Conservation (phyloP, 2,113 vertebrate genomes). For the Theristicus caerulescens region DNA sequence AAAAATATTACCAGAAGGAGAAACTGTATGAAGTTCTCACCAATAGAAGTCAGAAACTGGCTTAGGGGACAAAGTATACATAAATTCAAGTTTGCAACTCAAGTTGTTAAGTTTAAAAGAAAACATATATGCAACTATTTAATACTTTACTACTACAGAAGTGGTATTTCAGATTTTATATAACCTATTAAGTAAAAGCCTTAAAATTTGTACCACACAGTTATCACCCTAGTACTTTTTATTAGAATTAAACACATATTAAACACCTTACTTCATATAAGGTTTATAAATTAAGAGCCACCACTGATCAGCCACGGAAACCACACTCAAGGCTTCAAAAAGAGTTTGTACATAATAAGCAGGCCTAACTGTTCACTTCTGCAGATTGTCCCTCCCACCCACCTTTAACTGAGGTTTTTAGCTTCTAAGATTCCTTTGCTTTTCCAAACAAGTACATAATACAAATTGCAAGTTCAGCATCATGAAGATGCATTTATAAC, state of each 20-base stretch:
- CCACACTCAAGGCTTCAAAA: not conserved
- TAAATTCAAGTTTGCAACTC: not conserved
- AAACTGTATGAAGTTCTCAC: not conserved
- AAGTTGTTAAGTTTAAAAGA: not conserved
- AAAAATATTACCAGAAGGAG: slow-evolving; percentile 24
- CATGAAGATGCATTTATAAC: not conserved
- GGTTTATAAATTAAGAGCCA: not conserved
- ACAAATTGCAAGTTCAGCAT: not conserved
- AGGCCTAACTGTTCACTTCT: not conserved
- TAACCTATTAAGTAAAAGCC: not conserved
- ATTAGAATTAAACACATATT: not conserved
- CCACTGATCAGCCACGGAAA: not conserved
- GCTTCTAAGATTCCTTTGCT: not conserved
- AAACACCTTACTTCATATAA: not conserved
- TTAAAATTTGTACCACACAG: not conserved
- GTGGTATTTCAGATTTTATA: not conserved
- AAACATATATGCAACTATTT: not conserved
- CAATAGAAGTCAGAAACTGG: not conserved
- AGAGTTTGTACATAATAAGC: not conserved
- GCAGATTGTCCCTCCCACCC: not conserved
- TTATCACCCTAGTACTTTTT: not conserved
- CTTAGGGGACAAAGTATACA: not conserved
- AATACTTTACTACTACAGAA: not conserved
- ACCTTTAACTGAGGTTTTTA: not conserved
- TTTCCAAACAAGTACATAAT: not conserved